Percentiles rank a stretch among this genome's conserved stretches.
Conservation (phyloP, 2,113 vertebrate genomes). For the Lagopus muta region DNA sequence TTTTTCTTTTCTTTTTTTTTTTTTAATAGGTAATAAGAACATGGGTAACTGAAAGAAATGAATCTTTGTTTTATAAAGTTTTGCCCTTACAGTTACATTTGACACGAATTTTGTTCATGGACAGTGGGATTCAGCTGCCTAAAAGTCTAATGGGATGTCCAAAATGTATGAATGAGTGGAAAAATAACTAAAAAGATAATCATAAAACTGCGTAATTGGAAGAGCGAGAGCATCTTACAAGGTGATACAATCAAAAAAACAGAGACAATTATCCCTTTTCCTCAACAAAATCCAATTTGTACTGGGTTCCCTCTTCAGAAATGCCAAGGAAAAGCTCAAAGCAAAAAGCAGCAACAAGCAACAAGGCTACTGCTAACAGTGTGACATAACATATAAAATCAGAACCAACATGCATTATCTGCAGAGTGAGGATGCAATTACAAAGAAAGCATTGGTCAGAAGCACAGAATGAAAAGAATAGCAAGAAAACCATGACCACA, state of each 20-base stretch:
- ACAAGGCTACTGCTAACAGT: not conserved
- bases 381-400: not conserved
- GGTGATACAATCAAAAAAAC: not conserved
- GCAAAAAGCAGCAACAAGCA: not conserved
- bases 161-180: not conserved
- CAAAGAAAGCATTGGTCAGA: not conserved
- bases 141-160: not conserved
- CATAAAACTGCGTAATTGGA: not conserved
- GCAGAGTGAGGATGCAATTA: not conserved
- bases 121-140: not conserved
- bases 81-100: not conserved
- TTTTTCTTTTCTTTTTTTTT: not conserved
- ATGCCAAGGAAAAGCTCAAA: not conserved
- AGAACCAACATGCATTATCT: not conserved
- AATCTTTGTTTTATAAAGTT: not conserved
- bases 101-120: not conserved
- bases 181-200: not conserved
- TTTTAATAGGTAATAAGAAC: too few relatives aligned
- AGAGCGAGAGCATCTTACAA: not conserved
- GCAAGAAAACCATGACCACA: too few relatives aligned
- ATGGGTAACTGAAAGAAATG: not conserved
- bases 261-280: not conserved
- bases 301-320: not conserved
- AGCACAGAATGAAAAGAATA: not conserved
- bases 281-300: not conserved